Conservation (phyloP, 2,113 vertebrate species). For the Stigmatopora argus region DNA sequence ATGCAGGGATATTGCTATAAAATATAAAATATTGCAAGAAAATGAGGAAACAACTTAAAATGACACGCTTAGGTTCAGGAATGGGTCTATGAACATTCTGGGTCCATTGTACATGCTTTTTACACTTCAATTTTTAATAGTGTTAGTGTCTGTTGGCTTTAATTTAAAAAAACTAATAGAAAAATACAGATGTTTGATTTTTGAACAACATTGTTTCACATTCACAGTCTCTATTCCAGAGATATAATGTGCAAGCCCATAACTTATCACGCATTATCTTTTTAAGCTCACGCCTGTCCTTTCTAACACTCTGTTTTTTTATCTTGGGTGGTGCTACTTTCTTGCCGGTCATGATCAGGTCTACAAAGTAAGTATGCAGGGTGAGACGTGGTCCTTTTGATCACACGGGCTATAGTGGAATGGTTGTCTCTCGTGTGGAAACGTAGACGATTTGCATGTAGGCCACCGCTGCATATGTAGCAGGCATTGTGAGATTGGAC, state of each 20-base stretch:
- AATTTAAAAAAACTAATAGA: neutral
- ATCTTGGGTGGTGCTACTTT: conserved; percentile 34
- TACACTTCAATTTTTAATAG: neutral
- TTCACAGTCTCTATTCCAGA: neutral
- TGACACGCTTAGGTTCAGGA: too few species aligned
- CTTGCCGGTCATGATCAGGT: conserved; percentile 54
- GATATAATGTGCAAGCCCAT: neutral
- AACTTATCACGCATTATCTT: neutral
- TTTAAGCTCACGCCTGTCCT: conserved; percentile 26
- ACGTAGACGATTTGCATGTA: conserved; percentile 40
- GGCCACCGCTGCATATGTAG: neutral
- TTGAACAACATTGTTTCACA: neutral
- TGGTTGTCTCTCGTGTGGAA: conserved; percentile 12
- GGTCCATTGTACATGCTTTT: neutral
- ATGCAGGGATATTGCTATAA: too few species aligned
- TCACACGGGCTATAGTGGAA: neutral
- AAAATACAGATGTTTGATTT: neutral
- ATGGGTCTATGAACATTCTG: too few species aligned
- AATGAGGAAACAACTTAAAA: too few species aligned
- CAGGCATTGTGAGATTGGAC: neutral
- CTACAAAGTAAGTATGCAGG: conserved; percentile 63
- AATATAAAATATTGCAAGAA: too few species aligned
- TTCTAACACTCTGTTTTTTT: conserved; percentile 52
- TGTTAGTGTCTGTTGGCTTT: neutral
- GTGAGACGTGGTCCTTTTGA: neutral